Conservation (phyloP, 2,113 vertebrate genomes). For the Trinectes maculatus region DNA sequence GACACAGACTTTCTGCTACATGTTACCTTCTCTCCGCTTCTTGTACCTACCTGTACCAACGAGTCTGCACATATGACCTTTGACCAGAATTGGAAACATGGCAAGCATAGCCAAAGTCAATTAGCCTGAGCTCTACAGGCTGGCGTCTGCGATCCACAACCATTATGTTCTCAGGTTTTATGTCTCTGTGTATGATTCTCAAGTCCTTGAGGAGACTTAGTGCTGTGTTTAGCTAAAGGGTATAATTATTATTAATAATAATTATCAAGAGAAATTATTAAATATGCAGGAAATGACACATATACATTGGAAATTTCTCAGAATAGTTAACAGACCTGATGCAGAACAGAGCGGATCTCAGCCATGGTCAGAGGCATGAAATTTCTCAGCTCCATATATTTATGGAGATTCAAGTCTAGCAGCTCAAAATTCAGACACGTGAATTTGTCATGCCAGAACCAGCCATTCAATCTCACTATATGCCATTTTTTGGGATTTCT, state of each 20-base stretch:
- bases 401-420: not conserved
- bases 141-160: not conserved
- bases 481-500: not conserved
- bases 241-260: no score
- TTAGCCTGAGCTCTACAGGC: not conserved
- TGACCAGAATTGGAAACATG: not conserved
- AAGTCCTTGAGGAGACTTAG: conserved; percentile 2
- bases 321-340: not conserved
- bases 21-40: not conserved
- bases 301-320: not conserved
- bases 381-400: not conserved
- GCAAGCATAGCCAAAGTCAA: conserved; percentile 18
- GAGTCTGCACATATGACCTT: not conserved
- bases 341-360: conserved; percentile 1
- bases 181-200: not conserved
- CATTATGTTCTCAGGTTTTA: conserved; percentile 16
- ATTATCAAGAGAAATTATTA: not conserved
- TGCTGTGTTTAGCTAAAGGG: conserved; percentile 1
- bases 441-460: not conserved
- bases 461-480: not conserved
- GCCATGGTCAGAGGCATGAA: not conserved
- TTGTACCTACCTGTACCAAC: conserved; percentile 10
- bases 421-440: conserved; percentile 15
- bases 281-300: not conserved
- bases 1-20: no score